A percentile compares a stretch with the other conserved stretches of the same genome.
These are phyloP conservation scores for Drosophila aff. DNA, from an alignment of 1,140 invertebrate species.

Conservation along the genomic window DNA sequence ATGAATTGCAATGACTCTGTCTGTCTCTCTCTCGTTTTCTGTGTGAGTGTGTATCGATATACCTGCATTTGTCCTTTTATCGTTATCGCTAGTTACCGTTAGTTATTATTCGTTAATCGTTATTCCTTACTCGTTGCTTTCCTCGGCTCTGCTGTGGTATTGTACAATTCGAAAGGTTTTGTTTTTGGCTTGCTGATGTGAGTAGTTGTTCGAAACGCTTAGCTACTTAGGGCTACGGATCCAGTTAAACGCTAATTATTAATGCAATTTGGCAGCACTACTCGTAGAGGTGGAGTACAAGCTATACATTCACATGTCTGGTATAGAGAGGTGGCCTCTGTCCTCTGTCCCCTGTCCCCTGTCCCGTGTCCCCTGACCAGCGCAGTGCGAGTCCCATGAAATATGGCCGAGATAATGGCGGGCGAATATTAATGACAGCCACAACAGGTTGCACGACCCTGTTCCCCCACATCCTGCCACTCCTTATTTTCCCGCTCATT, in stretches of 20 bases:
- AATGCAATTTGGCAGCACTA: conserved; percentile 77
- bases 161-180: conserved; percentile 45
- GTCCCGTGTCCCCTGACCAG: neutral
- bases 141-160: conserved; percentile 24
- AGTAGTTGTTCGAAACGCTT: conserved; percentile 66
- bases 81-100: conserved; percentile 16
- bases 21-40: conserved; percentile 36
- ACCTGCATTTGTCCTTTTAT: conserved; percentile 79
- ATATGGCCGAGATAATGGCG: conserved; percentile 10
- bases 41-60: conserved; percentile 55
- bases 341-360: neutral
- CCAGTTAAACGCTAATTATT: conserved; percentile 63
- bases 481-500: conserved; percentile 81
- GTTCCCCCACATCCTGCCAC: conserved; percentile 40
- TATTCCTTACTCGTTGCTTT: conserved; percentile 17
- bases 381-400: neutral
- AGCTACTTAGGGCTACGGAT: conserved; percentile 68
- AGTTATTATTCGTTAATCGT: conserved; percentile 35
- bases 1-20: conserved; percentile 47
- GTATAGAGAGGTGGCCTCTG: conserved; percentile 9
- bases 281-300: conserved; percentile 62
- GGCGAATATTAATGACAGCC: conserved; percentile 16
- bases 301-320: conserved; percentile 68
- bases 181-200: conserved; percentile 58
- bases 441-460: conserved; percentile 21